Evolutionary conservation across 2,888 invertebrate species (phyloP).

Genomic region (Athrips mouffetella): DNA sequence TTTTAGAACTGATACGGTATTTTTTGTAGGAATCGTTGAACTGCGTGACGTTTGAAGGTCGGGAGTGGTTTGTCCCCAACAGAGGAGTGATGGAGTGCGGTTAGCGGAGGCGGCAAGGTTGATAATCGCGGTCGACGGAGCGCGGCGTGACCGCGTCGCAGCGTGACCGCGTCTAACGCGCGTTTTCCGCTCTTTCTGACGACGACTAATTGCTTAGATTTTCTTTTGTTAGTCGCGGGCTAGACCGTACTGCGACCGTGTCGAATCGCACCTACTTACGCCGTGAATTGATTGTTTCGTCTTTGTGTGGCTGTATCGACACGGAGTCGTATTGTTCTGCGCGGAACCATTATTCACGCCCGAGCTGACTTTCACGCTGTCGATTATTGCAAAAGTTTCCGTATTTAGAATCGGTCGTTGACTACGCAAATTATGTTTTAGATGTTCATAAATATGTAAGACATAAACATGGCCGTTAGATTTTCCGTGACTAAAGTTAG

Average conservation of each 20-base stretch:
- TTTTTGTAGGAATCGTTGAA: conserved; percentile 32
- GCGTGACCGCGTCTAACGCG: conserved; percentile 74
- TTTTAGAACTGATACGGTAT: conserved; percentile 30
- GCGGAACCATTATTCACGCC: conserved; percentile 68
- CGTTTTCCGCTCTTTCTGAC: conserved; percentile 78
- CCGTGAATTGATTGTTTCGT: conserved; percentile 76
- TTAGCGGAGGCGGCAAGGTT: conserved; percentile 23
- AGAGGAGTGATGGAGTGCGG: not conserved
- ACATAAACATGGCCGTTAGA: not conserved
- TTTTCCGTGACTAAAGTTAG: not conserved
- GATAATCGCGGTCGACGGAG: conserved; percentile 29
- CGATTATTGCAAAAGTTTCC: conserved; percentile 67
- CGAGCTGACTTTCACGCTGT: conserved; percentile 67
- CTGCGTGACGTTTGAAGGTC: conserved; percentile 32
- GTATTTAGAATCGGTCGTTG: conserved; percentile 47
- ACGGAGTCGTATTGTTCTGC: conserved; percentile 72
- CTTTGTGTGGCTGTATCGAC: conserved; percentile 74
- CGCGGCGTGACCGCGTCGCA: conserved; percentile 43
- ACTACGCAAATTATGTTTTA: conserved; percentile 19
- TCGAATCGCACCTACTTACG: conserved; percentile 76
- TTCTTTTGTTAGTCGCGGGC: conserved; percentile 77
- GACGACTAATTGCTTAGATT: conserved; percentile 79
- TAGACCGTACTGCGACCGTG: conserved; percentile 66
- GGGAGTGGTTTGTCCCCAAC: conserved; percentile 10
- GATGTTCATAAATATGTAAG: conserved; percentile 16